Evolutionary conservation across 2,797 vertebrate genomes (phyloP), one percentile per base, ranked within the genome.

Genomic region (Pangasius larnaudii): DNA sequence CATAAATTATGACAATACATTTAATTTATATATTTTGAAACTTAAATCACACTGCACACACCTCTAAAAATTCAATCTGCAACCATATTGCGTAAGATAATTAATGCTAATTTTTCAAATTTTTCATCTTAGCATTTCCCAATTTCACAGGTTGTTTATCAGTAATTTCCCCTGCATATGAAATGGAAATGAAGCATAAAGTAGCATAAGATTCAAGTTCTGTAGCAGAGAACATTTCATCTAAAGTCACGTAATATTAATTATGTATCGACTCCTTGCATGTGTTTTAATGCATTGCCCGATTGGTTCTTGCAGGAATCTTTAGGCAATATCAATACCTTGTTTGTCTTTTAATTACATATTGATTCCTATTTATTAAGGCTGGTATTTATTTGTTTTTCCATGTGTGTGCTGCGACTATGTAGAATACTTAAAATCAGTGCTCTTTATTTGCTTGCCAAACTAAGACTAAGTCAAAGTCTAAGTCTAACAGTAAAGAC

Each of bases 281-380:
- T 89, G 86, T 90, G 88, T 92, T 93, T 93, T 93, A 94, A 95
- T 93, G 91, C 90, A 79, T 89, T 89, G 91, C 86, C 92, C 92
- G 87, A 88, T 92, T 92, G 92, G 86, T 81, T 67, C 39, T 90
- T 83, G 85, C 65, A 61, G 84, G 84, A 91, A 94, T 93, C 91
- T 92, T 94, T 90, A 91, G 87, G 90, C 90, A 89, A 86, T 94
- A 94, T 95, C 95, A 95, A 94, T 96, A 95, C 91, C 91, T 92
- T 91, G 91, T 93, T 95, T 95, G 90, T 93, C 92, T 94, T 93
- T 92, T 95, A 96, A 96, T 96, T 96, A 91, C 79, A 85, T 95
- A 96, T 95, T 77, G 95, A 96, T 94, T 94, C 65, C 49, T 87
- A 88, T 92, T 93, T 92, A 93, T 86, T 90, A 86, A 88, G 85